Evolutionary conservation across 2,797 vertebrate species (phyloP).

Genomic region (Poeciliopsis infans): DNA sequence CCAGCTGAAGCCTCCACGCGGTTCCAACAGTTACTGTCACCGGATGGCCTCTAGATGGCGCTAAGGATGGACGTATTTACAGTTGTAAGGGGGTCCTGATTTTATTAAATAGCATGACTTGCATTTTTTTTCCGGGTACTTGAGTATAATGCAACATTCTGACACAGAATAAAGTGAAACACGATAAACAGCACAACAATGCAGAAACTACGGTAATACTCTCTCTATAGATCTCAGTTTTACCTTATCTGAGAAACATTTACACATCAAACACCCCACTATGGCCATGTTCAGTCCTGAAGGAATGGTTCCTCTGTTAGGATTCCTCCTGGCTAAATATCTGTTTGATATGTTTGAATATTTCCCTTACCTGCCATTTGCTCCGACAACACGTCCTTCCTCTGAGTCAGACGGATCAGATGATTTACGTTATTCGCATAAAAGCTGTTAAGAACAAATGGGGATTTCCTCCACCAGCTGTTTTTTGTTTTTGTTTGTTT

Average conservation of each 20-base stretch:
- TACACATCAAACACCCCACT: not conserved
- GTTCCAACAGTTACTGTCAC: conserved; percentile 20
- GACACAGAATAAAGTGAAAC: not conserved
- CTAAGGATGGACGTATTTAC: not conserved
- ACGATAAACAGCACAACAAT: not conserved
- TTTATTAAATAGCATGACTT: not conserved
- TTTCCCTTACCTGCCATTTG: conserved; percentile 10
- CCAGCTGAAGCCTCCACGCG: not conserved
- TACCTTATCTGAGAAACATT: not conserved
- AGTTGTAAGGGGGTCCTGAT: not conserved
- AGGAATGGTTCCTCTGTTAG: not conserved
- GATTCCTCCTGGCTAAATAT: not conserved
- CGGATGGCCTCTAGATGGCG: conserved; percentile 2
- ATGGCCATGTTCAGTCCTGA: not conserved
- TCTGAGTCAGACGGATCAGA: not conserved
- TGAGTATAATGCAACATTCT: not conserved
- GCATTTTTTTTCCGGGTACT: no score
- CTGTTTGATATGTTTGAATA: not conserved
- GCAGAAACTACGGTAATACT: not conserved
- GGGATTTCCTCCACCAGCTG: not conserved
- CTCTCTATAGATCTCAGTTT: not conserved
- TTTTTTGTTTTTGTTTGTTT: not conserved
- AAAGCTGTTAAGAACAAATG: not conserved
- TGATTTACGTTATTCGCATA: not conserved
- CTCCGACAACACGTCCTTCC: not conserved